phyloP scores from a whole-genome alignment of 1,140 invertebrate genomes.

The Megalonaias nervosa region DNA sequence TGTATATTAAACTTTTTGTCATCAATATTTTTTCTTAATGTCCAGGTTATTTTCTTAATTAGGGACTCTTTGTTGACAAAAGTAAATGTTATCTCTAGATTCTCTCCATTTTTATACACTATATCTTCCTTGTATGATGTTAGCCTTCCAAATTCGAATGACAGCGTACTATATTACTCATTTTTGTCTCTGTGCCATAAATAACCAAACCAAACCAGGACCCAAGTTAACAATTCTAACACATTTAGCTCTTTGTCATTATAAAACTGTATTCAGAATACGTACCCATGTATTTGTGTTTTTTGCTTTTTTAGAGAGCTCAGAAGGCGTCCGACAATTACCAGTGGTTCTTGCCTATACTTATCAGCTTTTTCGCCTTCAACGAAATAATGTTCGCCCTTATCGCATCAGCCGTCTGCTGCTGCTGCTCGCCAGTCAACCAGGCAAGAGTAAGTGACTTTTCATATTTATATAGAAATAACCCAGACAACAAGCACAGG shows the following conservation, averaged over 20 bases:
- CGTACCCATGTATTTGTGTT: background rate
- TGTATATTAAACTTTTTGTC: no score
- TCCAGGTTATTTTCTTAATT: no score
- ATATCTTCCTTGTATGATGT: no score
- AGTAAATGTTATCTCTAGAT: no score
- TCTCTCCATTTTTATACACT: no score
- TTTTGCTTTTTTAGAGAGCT: slow-evolving; percentile 3
- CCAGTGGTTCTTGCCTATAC: slow-evolving; percentile 42
- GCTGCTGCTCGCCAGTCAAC: slow-evolving; percentile 48
- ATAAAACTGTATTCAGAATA: background rate
- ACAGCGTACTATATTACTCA: no score
- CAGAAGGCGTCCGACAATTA: slow-evolving; percentile 7
- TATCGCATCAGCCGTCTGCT: slow-evolving; percentile 42
- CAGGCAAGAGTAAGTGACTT: slow-evolving; percentile 17
- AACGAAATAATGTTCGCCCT: slow-evolving; percentile 42
- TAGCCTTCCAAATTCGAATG: no score
- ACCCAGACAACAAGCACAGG: no score
- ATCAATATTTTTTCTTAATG: no score
- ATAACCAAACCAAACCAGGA: background rate
- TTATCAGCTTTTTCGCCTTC: slow-evolving; percentile 48
- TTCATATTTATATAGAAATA: background rate
- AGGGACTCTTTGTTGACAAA: no score
- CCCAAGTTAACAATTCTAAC: background rate
- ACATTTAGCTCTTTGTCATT: background rate
- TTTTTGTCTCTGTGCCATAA: background rate